Base-by-base conservation (phyloP, 2,113 vertebrate species). In the Miniopterus natalensis region DNA sequence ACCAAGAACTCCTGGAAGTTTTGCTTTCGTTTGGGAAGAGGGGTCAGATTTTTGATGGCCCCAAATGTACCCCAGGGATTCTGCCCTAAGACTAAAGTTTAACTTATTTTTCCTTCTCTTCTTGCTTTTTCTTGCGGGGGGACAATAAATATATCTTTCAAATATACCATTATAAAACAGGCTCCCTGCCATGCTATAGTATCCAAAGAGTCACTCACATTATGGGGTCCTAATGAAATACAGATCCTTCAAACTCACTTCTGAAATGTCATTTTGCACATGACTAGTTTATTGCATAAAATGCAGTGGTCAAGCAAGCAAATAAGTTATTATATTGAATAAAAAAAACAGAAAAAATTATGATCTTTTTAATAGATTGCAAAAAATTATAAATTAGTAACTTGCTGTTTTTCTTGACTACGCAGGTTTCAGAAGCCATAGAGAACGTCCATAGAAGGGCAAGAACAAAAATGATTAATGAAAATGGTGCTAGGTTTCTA, bases 1-100 rank as follows among this genome's bases (percentile, higher is more conserved):
- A 97, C 96, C 97, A 96, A 97, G 97, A 96, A 97, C 97, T 97
- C 97, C 97, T 97, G 97, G 97, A 96, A 97, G 96, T 98, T 98
- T 96, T 96, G 96, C 98, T 98, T 98, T 97, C 96, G 31, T 97
- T 98, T 95, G 96, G 95, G 96, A 98, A 98, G 97, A 98, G 94
- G 92, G 97, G 97, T 98, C 97, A 98, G 97, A 95, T 96, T 97
- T 97, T 96, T 94, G 97, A 98, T 98, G 97, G 95, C 97, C 97
- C 80, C 96, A 95, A 95, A 89, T 84, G 70, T 92, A 83, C 97
- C 78, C 96, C 55, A 96, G 97, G 97, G 97, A 97, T 92, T 96
- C 96, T 83, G 63, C 90, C 89, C 42, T 88, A 86, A 88, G 88
- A 92, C 94, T 94, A 36, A 91, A 88, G 85, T 95, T 96, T 96